Evolutionary conservation across 2,888 invertebrate species (phyloP), one percentile per base, ranked within the genome.

Genomic region (Lycia hirtaria): DNA sequence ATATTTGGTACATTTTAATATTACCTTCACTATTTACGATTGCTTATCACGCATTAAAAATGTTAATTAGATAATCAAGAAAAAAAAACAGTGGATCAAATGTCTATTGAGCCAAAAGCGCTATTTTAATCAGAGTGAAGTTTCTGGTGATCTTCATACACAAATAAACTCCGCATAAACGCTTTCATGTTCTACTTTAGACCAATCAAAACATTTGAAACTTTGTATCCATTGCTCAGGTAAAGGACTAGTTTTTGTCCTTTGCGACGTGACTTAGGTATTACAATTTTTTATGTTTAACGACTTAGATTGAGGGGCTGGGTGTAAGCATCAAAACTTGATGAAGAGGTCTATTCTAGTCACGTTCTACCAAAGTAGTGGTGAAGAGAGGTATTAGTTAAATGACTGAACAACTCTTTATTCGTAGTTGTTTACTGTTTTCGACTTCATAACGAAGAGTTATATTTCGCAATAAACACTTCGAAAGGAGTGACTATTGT

Each of bases 191-290:
- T 59, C n/a, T 22, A 10, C n/a, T 53, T 72, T 71, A 38, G 0
- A 14, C 67, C 71, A 60, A 17, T 43, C 43, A 45, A 67, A 72
- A 71, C 69, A 67, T 72, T 76, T 75, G 69, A 71, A 82, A 85
- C 75, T 82, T 79, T 66, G 67, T 67, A 73, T 75, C 73, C 76
- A 73, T 80, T 76, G 79, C 72, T 78, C 81, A 83, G 78, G 81
- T 82, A 82, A 72, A 62, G 66, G 69, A 65, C 68, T 57, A 83
- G 79, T 82, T 81, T 78, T 75, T 72, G 70, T 72, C 68, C 72
- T 67, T 28, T 60, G 52, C 64, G 73, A 74, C 75, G 75, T 74
- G 76, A 67, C 72, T 55, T 64, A 55, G 56, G 57, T 40, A 49
- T 64, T 66, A 65, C 69, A 73, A 72, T 76, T 80, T 71, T 65